Evolutionary conservation across 2,888 invertebrate species (phyloP), one percentile per base, ranked within the genome.

Genomic region (Geotrupes spiniger): DNA sequence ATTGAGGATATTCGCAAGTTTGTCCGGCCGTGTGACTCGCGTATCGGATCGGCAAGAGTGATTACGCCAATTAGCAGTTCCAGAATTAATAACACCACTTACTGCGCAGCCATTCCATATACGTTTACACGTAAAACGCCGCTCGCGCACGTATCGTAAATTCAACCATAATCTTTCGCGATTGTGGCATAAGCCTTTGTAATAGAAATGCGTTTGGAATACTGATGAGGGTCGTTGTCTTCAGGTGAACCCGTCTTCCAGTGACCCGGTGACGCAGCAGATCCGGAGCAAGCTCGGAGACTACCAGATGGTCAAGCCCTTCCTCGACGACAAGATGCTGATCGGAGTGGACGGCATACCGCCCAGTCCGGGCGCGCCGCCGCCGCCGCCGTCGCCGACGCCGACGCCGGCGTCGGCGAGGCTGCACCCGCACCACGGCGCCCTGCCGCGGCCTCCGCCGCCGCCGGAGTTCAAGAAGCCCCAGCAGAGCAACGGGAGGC

Each of bases 281-380:
- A 85, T 87, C 63, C 85, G 85, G 71, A 82, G 79, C 59, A 83
- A 82, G 67, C 76, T 87, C 53, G 87, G 87, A 52, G 83, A 83
- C 71, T 87, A 82, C 72, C 78, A 80, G 52, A 75, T 81, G 60
- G 82, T 87, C 53, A 82, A 82, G 72, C 82, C 81, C 58, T 43
- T 81, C 82, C 40, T 31, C 63, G 83, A 83, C 65, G 67, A 69
- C 39, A 77, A 78, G 57, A 78, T 80, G 64, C 76, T 83, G 57
- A 83, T 85, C 60, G 86, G 85, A 48, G 82, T 87, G 60, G 86
- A 86, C 65, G 84, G 84, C 26, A 82, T 84, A 25, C 77, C 77
- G 56, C 83, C 85, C 14, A 82, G 82, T 53, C 82, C 82, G 57
- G 79, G 79, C 71, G 62, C 64, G 62, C 60, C 58, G 11, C 76